Base-by-base conservation (phyloP, 1,140 invertebrate species). In the Hylaeus anthracinus region DNA sequence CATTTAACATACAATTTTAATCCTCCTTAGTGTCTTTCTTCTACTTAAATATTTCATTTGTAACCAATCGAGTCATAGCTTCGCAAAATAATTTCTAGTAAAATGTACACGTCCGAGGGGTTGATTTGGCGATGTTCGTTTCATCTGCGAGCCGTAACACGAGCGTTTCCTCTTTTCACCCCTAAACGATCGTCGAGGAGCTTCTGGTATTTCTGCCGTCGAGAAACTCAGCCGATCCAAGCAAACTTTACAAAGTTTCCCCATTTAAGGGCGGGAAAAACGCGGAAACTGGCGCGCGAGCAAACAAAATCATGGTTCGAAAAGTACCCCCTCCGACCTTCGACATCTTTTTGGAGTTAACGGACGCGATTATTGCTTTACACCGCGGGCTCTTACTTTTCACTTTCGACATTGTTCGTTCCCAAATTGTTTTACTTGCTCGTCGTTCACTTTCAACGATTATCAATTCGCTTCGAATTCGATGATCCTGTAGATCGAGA, bases 291-390 rank as follows among this genome's bases (percentile, higher is more conserved):
- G 60, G 70, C 41, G 70, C 41, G 56, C 79, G 61, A 72, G 75
- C 84, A 86, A 86, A 86, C 85, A 86, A 82, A 86, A 86, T 86
- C 84, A 82, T 79, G 80, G 72, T 72, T 79, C 67, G 85, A 86
- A 86, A 86, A 73, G 70, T 71, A 75, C 70, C 85, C 70, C 85
- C 74, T 56, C 63, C 84, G 84, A 86, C 83, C 84, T 86, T 85
- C 83, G 72, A 86, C 83, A 86, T 80, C 79, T 86, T 85, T 85
- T 64, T 55, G 51, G 58, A 65, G 83, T 75, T 81, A 86, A 86
- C 69, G 72, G 78, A 72, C 58, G 63, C 84, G 74, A 81, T 86
- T 84, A 85, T 85, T 66, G 55, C 77, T 85, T 86, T 69, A 56
- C 56, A 66, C 66, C 60, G 37, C 60, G 26, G 10, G 66, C 73